A percentile compares a stretch with the other conserved stretches of the same genome.
These are phyloP conservation scores for Myrmecophaga tridactyla DNA, from an alignment of 2,113 vertebrate species.

Conservation along the genomic window DNA sequence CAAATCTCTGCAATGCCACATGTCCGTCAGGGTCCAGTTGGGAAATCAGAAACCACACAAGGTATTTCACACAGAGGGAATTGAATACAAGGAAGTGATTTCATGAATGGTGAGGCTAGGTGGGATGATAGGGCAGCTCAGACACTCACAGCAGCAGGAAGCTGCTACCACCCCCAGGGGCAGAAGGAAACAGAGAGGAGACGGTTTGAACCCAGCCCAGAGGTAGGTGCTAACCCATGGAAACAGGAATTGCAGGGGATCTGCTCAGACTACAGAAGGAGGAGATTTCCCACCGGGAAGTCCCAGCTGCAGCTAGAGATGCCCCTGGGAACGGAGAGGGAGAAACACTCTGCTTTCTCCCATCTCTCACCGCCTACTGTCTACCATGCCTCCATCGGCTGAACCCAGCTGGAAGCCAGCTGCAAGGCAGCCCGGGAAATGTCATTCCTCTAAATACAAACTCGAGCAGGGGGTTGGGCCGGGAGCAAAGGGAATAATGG, in stretches of 20 bases:
- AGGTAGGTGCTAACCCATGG: background rate
- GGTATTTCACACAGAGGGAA: background rate
- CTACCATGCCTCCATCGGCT: accelerated
- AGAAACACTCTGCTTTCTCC: background rate
- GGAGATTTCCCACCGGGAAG: background rate
- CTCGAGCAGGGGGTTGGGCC: too few relatives aligned
- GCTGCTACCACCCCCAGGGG: background rate
- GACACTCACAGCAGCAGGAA: background rate
- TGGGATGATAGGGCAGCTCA: too few relatives aligned
- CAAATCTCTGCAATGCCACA: background rate
- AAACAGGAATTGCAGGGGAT: background rate
- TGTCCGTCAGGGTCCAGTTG: background rate
- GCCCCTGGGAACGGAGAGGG: background rate
- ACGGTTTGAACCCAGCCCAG: accelerated
- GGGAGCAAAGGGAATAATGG: background rate
- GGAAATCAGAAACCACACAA: background rate
- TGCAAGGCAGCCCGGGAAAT: background rate
- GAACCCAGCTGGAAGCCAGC: background rate
- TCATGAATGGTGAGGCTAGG: too few relatives aligned
- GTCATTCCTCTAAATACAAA: background rate
- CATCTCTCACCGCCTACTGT: too few relatives aligned
- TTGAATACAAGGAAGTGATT: too few relatives aligned
- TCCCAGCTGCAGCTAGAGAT: background rate
- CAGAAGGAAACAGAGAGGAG: background rate
- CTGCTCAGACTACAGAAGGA: too few relatives aligned